Conservation (phyloP, 2,888 invertebrate species). For the Athripsodes cinereus region DNA sequence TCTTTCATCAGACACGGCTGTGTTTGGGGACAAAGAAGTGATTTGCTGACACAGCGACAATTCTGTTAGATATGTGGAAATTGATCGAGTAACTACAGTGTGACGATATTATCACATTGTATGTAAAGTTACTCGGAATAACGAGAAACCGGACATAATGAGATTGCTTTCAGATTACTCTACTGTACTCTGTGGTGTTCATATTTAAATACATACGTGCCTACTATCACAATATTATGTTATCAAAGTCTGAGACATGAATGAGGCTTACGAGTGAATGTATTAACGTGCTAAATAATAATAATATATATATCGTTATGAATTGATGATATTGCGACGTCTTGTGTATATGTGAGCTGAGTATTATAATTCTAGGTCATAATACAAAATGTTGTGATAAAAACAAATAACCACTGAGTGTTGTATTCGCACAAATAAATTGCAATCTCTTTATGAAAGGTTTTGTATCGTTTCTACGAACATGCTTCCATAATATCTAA, state of each 20-base stretch:
- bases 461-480: slow-evolving; percentile 17
- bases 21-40: slow-evolving; percentile 80
- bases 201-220: slow-evolving; percentile 14
- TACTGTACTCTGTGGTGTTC: slow-evolving; percentile 12
- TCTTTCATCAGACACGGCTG: slow-evolving; percentile 75
- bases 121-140: slow-evolving; percentile 7
- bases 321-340: too few species aligned
- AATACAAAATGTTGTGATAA: not conserved
- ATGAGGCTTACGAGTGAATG: not conserved
- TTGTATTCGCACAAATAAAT: slow-evolving; percentile 20
- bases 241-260: slow-evolving; percentile 8
- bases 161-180: slow-evolving; percentile 9
- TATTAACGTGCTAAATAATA: not conserved
- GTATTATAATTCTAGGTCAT: not conserved
- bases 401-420: slow-evolving; percentile 2
- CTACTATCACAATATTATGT: slow-evolving; percentile 14
- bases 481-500: slow-evolving; percentile 24
- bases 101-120: slow-evolving; percentile 50
- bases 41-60: slow-evolving; percentile 95
- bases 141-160: slow-evolving; percentile 13
- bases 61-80: slow-evolving; percentile 89
- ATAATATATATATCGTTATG: not conserved
- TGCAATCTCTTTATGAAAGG: slow-evolving; percentile 16
- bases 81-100: slow-evolving; percentile 86
- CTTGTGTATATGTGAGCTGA: not conserved